Evolutionary conservation across 1,140 invertebrate species (phyloP), one percentile per base, ranked within the genome.

Genomic region (Saccostrea glomerata): DNA sequence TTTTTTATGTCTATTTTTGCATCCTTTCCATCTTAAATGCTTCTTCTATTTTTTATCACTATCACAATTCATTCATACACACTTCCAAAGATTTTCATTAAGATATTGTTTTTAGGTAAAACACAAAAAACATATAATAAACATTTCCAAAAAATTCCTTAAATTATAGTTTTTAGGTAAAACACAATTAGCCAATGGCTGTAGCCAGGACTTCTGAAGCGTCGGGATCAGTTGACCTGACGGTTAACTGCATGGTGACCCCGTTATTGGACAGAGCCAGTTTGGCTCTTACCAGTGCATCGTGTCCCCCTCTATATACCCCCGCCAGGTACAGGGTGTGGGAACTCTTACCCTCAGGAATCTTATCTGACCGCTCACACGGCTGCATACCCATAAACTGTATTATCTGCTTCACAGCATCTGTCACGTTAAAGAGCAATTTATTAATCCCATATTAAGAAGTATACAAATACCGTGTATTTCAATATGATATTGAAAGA

Each of bases 371-470:
- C 12, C 97, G 95, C 94, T 99, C 97, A 91, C 98, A 97, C 0
- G 98, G 97, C 89, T 97, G 97, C 93, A 99, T 96, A 0, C 98
- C 98, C 77, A 99, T 95, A 94, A 98, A 98, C 92, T 97, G 96
- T 3, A 98, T 96, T 11, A 99, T 97, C 94, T 97, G 98, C 92
- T 97, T 97, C 0, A 98, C 97, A 1, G 98, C 98, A 92, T 98
- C 98, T 95, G 92, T 47, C 93, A 95, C 83, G 40, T 85, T 87
- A 77, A 89, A 89, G 40, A 77, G 11, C 70, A 2, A 55, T 36
- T 36, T 36, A 36, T 36, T 36, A 36, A 36, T 36, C 30, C 30
- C 30, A 36, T 36, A 36, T 36, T 36, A 36, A 36, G 30, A 36
- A 36, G 30, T 36, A 1, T 36, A 36, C 30, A 36, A 36, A 36